Base-by-base conservation (phyloP, 2,797 vertebrate genomes). In the Ambastaia sidthimunki region DNA sequence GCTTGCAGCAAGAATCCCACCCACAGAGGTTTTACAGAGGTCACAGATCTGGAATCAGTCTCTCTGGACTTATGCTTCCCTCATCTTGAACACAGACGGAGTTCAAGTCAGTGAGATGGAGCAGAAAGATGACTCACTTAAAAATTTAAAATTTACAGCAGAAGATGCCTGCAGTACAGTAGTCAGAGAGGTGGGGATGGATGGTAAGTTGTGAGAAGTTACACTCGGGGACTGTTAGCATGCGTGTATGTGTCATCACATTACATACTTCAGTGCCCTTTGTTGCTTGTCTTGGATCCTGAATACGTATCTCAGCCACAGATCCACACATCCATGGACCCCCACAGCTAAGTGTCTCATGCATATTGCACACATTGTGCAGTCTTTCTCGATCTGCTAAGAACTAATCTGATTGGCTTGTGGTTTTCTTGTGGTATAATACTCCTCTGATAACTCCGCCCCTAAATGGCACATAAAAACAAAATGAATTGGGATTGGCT, bases 31-130 rank as follows among this genome's bases (percentile, higher is more conserved):
- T 47, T 41, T 57, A 62, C 50, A 28, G 68, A 75, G 73, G 65
- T 79, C 34, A 66, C 84, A 72, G 77, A 75, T 84, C 71, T 83
- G 63, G 68, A 81, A 70, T 47, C 50, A 62, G 76, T 74, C 47
- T 25, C 12, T 12, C 4, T n/a, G 23, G 12, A 71, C 63, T 41
- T 52, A 75, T 74, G 41, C n/a, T 76, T 13, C 55, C 25, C 60
- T 74, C 31, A 37, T 31, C 7, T 12, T 59, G 62, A 69, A 19
- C 71, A 82, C 16, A 23, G 57, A 25, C 25, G 65, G 79, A 73
- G 41, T 59, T 78, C 19, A 50, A 72, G 47, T 59, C 66, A 23
- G n/a, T n/a, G n/a, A n/a, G n/a, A n/a, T n/a, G n/a, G n/a, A n/a
- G n/a, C n/a, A n/a, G 44, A 41, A 19, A 37, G 65, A 59, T 69